A percentile compares a stretch with the other conserved stretches of the same genome.
Evolutionary conservation across 1,140 invertebrate species (phyloP).

Genomic region (Hylaeus anthracinus): DNA sequence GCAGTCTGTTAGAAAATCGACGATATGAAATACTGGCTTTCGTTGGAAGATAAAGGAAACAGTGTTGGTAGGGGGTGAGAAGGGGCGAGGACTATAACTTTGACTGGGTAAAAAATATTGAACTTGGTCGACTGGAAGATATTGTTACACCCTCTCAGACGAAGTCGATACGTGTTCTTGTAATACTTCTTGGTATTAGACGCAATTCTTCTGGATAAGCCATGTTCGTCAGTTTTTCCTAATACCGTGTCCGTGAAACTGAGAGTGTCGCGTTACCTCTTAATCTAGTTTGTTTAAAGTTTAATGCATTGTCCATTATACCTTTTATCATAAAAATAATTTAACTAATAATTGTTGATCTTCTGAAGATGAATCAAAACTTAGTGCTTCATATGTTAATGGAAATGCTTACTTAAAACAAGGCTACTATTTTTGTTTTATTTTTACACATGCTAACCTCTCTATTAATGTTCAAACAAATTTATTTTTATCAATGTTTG

Average conservation of each 20-base stretch:
- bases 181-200: constrained; percentile 41
- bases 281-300: too few relatives aligned
- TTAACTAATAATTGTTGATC: too few relatives aligned
- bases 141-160: constrained; percentile 50
- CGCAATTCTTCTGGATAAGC: constrained; percentile 34
- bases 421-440: too few relatives aligned
- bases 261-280: too few relatives aligned
- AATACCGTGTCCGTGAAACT: neutral
- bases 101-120: constrained; percentile 70
- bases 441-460: too few relatives aligned
- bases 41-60: constrained; percentile 54
- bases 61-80: constrained; percentile 16
- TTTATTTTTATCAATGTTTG: neutral
- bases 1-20: constrained; percentile 78
- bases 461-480: too few relatives aligned
- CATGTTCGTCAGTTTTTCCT: constrained; percentile 27
- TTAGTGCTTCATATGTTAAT: too few relatives aligned
- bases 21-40: constrained; percentile 76
- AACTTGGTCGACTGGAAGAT: constrained; percentile 66
- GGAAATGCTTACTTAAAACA: too few relatives aligned
- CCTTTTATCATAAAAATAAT: too few relatives aligned
- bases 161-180: constrained; percentile 33
- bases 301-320: too few relatives aligned
- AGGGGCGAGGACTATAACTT: constrained; percentile 39
- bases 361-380: too few relatives aligned